phyloP scores from a whole-genome alignment of 2,797 vertebrate genomes.

The Sebastes elongatus region DNA sequence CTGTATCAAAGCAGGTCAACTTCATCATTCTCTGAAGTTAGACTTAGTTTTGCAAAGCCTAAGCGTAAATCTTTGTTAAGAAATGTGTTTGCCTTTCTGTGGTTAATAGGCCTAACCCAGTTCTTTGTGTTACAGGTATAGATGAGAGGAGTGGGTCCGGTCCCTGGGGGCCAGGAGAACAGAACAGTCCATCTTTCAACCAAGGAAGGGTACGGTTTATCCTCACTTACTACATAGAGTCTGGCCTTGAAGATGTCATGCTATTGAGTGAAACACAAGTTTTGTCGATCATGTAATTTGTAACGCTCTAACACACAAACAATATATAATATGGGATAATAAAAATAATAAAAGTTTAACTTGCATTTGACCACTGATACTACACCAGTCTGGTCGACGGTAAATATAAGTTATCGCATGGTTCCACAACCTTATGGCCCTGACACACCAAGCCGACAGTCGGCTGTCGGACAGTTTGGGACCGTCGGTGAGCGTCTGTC shows the following conservation, averaged over 20 bases:
- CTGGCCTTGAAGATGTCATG: background rate
- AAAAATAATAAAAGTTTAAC: background rate
- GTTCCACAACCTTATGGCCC: background rate
- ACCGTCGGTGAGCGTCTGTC: too few species aligned
- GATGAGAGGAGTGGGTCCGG: constrained; percentile 90
- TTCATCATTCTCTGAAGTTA: constrained; percentile 28
- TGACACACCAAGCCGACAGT: too few species aligned
- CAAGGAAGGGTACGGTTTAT: constrained; percentile 87
- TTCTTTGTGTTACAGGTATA: constrained; percentile 82
- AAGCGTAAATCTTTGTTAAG: background rate
- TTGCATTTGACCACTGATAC: background rate
- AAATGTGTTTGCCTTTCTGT: constrained; percentile 4
- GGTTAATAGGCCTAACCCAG: constrained; percentile 32
- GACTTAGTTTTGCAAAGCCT: constrained; percentile 41
- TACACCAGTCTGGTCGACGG: background rate
- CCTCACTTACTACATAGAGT: background rate
- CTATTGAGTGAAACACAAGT: background rate
- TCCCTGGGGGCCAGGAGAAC: constrained; percentile 90
- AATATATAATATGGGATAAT: background rate
- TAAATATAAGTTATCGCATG: background rate
- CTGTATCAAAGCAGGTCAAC: constrained; percentile 61
- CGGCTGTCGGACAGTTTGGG: too few species aligned
- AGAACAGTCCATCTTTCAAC: constrained; percentile 90
- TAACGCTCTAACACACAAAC: background rate
- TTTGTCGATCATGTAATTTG: background rate